Evolutionary conservation across 2,888 invertebrate species (phyloP), one percentile per base, ranked within the genome.

Genomic region (Caenorhabditis angaria): DNA sequence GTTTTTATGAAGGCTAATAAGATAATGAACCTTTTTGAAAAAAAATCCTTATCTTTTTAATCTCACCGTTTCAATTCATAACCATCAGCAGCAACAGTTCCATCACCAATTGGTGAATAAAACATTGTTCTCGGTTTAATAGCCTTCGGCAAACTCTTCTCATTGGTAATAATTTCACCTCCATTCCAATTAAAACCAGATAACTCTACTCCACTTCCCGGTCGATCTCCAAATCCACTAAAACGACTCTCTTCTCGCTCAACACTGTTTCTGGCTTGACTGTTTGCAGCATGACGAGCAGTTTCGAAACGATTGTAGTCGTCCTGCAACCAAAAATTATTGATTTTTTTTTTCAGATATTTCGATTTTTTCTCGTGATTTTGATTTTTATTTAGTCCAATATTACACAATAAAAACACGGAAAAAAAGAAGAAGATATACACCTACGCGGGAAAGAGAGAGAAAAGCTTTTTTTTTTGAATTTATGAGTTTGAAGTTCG

Each of bases 241-340:
- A 86, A 86, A 48, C 83, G 83, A 58, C 81, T 77, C n/a, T 67
- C 63, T 5, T 83, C 83, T 25, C 76, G 76, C 25, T 80, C 80
- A 53, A 73, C 62, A 28, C 72, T 73, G 25, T 65, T 70, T 50
- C 63, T 59, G 18, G 68, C 35, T 22, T 54, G 54, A 27, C 41
- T 61, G 12, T 70, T 56, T 27, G 60, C 54, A 2, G 75, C 75
- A 67, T 84, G 82, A 18, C 80, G 69, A 8, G 81, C 78, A 25
- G 85, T 84, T 64, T 83, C 82, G 68, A 82, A 86, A n/a, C 83
- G 83, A 62, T 86, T 85, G 77, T 85, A 86, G 61, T 86, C 77
- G 71, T 86, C 85, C 85, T 85, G 59, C 63, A 72, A 55, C 55
- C 47, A 28, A 27, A 5, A n/a, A 27, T 57, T 3, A 3, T 8